Evolutionary conservation across 2,113 vertebrate species (phyloP).

Genomic region (Zosterops japonicus): DNA sequence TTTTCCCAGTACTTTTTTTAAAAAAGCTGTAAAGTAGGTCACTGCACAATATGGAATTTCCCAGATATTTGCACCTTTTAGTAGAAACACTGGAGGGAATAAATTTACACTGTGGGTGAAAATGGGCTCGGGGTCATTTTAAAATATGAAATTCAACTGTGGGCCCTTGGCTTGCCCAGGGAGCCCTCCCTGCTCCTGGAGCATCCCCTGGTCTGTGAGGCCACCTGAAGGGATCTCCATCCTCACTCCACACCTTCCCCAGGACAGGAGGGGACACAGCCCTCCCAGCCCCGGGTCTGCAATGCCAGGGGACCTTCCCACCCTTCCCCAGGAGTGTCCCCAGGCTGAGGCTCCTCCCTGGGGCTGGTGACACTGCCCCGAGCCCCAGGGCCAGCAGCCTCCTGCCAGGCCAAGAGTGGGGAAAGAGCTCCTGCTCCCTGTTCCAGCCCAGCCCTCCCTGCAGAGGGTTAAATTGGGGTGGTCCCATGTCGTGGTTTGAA

Average conservation of each 20-base stretch:
- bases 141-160: rapidly evolving
- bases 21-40: neutral
- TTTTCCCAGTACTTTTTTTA: neutral
- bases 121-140: neutral
- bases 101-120: neutral
- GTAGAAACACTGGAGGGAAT: neutral
- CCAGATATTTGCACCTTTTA: neutral
- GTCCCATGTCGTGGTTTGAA: too few species aligned
- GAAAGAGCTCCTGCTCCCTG: rapidly evolving
- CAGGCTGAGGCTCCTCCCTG: neutral
- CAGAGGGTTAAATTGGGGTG: rapidly evolving
- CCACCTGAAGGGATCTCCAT: neutral
- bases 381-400: rapidly evolving
- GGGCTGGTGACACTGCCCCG: neutral
- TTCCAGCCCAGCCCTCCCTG: rapidly evolving
- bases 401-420: rapidly evolving
- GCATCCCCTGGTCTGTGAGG: neutral
- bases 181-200: neutral
- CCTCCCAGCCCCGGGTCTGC: rapidly evolving
- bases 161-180: rapidly evolving
- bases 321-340: rapidly evolving
- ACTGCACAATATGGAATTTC: neutral
- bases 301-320: rapidly evolving
- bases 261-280: too few species aligned
- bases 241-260: rapidly evolving